Conservation (phyloP, 1,140 invertebrate species). For the Caligus rogercresseyi region DNA sequence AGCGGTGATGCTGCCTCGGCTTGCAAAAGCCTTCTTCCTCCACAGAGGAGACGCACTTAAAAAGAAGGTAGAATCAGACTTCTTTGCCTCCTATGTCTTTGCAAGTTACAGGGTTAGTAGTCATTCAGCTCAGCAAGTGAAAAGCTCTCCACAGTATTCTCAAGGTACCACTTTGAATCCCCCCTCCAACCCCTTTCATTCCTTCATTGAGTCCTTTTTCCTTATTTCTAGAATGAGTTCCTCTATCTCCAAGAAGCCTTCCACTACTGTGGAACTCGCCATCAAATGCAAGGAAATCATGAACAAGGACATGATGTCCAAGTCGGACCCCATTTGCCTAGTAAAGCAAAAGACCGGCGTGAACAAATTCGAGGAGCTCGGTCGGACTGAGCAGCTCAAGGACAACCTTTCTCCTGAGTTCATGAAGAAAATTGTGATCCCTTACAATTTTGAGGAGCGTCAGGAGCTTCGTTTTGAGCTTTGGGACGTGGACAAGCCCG, state of each 20-base stretch:
- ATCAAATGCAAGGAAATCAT: not conserved
- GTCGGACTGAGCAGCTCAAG: not conserved
- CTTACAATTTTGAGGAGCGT: constrained; percentile 33
- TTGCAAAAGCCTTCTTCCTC: no score
- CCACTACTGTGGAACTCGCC: not conserved
- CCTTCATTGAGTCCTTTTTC: no score
- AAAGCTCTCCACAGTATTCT: no score
- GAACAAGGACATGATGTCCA: not conserved
- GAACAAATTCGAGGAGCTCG: not conserved
- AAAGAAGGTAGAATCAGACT: no score
- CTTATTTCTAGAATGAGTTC: not conserved
- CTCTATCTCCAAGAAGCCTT: not conserved
- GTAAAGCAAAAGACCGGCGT: not conserved
- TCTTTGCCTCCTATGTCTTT: no score
- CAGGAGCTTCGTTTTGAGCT: constrained; percentile 28
- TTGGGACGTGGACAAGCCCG: constrained; percentile 26
- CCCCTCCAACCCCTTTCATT: no score
- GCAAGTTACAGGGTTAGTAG: no score
- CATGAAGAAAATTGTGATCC: not conserved
- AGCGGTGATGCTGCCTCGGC: no score
- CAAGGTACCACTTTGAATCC: no score
- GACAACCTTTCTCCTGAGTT: not conserved
- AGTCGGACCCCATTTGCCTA: constrained; percentile 4
- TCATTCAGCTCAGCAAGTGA: no score
- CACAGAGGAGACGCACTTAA: no score